Percentiles rank a stretch among this genome's conserved stretches.
phyloP scores from a whole-genome alignment of 2,113 vertebrate genomes.

The Hystrix brachyura region DNA sequence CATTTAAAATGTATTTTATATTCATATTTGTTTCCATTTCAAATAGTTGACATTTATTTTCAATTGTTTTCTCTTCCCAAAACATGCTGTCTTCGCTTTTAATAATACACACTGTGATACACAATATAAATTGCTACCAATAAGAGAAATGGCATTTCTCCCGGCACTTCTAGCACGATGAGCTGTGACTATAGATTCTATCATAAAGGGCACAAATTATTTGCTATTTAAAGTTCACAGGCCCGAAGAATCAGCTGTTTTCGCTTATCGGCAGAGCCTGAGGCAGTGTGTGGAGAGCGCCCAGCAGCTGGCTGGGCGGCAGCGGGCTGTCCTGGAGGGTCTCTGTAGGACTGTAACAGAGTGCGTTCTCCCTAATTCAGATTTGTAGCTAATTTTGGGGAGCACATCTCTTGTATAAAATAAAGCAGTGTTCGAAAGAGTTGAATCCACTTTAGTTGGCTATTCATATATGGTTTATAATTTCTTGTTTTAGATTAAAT shows the following conservation, averaged over 20 bases:
- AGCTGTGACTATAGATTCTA: neutral
- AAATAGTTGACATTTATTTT: conserved; percentile 39
- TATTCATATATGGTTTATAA: neutral
- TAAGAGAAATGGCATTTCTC: neutral
- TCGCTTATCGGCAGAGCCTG: neutral
- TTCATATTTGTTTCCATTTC: conserved; percentile 45
- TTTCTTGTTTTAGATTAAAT: conserved; percentile 12
- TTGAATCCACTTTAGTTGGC: neutral
- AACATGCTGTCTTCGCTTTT: neutral
- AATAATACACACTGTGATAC: neutral
- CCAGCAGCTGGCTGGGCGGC: neutral
- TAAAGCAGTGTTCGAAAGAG: neutral
- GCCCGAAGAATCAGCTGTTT: neutral
- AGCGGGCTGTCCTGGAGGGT: rapidly evolving
- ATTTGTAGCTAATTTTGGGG: neutral
- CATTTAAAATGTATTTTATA: conserved; percentile 24
- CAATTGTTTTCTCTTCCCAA: conserved; percentile 17
- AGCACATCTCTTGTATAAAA: neutral
- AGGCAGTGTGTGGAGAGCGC: rapidly evolving
- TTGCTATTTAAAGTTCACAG: neutral
- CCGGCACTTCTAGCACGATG: neutral
- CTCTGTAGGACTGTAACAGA: neutral
- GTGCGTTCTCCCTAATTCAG: neutral
- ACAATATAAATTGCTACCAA: neutral
- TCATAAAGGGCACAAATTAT: neutral